These are phyloP conservation scores for Cyprinodon brontotheroides DNA, from an alignment of 2,113 vertebrate species.

Conservation along the genomic window DNA sequence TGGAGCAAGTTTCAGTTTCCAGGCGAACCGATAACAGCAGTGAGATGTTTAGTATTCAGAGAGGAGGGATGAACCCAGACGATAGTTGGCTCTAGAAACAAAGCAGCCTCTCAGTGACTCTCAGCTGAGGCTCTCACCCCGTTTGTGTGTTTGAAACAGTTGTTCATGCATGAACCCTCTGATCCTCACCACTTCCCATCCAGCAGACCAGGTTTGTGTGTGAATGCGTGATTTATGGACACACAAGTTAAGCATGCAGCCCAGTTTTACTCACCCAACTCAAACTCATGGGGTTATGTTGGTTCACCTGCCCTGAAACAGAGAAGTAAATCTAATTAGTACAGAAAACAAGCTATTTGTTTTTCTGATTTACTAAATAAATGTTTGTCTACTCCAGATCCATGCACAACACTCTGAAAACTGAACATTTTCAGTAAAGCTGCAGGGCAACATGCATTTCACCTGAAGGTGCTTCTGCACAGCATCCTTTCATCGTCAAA, in stretches of 20 bases:
- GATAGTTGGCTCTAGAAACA: slow-evolving; percentile 36
- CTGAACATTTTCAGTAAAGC: background rate
- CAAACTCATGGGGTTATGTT: slow-evolving; percentile 22
- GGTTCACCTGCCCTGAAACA: slow-evolving; percentile 53
- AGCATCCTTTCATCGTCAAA: background rate
- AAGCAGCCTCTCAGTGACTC: slow-evolving; percentile 37
- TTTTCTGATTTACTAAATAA: background rate
- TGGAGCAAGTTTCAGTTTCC: slow-evolving; percentile 6
- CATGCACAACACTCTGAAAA: too few relatives aligned
- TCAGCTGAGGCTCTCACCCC: slow-evolving; percentile 1
- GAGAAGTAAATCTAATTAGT: background rate
- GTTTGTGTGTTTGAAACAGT: slow-evolving; percentile 36
- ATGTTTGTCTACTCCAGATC: background rate
- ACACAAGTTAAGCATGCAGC: background rate
- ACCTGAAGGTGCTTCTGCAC: background rate
- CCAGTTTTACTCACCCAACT: slow-evolving; percentile 36
- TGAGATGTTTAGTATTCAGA: slow-evolving; percentile 57
- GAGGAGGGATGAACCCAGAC: slow-evolving; percentile 25
- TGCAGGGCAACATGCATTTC: background rate
- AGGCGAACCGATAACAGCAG: slow-evolving; percentile 29
- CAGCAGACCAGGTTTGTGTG: background rate
- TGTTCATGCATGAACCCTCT: slow-evolving; percentile 48
- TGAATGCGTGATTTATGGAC: background rate
- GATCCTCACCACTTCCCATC: slow-evolving; percentile 26
- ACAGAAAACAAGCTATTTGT: background rate